Evolutionary conservation across 2,888 invertebrate genomes (phyloP), one percentile per base, ranked within the genome.

Genomic region (Allygus modestus): DNA sequence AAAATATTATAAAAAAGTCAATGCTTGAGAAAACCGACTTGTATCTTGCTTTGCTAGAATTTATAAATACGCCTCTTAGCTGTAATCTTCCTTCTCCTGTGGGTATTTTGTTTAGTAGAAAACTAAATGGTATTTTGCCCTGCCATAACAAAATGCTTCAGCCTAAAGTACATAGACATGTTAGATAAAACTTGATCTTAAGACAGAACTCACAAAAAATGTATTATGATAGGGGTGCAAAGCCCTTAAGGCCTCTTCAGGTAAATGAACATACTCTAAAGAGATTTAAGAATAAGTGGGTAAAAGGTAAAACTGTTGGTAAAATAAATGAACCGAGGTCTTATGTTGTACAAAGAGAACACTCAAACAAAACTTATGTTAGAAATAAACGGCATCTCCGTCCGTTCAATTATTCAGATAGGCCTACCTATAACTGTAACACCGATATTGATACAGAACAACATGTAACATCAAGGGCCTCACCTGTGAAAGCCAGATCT

Each of bases 21-120:
- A 26, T 83, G 41, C 37, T 75, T 28, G 31, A 75, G 0, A 83
- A 84, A 61, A 31, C 17, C 43, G 20, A 54, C 20, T 11, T 54
- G 54, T 54, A 54, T 11, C 23, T 54, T 20, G 71, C 71, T 17
- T 20, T 83, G 17, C 46, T 83, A 51, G 83, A 71, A 41, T 71
- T 46, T 20, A 51, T 69, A 20, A 77, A 77, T 17, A 77, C 43
- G 9, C 43, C 43, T 31, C 0, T 41, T 23, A 41, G 28, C 9
- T 15, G n/a, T 15, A 23, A 33, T 23, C 20, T 54, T 20, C 31
- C 15, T 15, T 75, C 75, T 26, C 75, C 75, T 43, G 37, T 12
- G 41, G 43, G 37, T 37, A 26, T 75, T 15, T 15, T 77, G 1
- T 77, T 43, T 31, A 43, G 41, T 15, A 77, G 77, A 43, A 41